These are phyloP conservation scores for Chromis chromis DNA, from an alignment of 2,797 vertebrate genomes.

Conservation along the genomic window DNA sequence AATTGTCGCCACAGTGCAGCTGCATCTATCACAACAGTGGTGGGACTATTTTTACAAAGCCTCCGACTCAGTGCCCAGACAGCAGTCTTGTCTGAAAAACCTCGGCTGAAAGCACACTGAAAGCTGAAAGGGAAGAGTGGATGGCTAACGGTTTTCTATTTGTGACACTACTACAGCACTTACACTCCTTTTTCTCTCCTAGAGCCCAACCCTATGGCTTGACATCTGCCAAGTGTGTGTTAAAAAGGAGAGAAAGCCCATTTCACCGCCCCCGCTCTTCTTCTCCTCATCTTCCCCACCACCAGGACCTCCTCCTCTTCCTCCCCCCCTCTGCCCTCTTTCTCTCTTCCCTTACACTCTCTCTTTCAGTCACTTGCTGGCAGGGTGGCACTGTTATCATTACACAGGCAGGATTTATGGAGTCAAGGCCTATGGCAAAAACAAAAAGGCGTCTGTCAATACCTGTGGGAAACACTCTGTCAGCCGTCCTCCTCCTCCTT, in stretches of 20 bases:
- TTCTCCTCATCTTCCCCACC: slow-evolving; percentile 41
- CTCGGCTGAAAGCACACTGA: slow-evolving; percentile 67
- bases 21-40: slow-evolving; percentile 84
- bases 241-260: slow-evolving; percentile 91
- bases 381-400: slow-evolving; percentile 93
- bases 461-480: slow-evolving; percentile 93
- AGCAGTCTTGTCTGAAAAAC: slow-evolving; percentile 70
- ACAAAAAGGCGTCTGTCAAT: slow-evolving; percentile 98
- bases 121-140: slow-evolving; percentile 65
- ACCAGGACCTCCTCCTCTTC: slow-evolving; percentile 43
- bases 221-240: slow-evolving; percentile 97
- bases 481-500: slow-evolving; percentile 57
- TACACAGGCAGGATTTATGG: slow-evolving; percentile 93
- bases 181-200: slow-evolving; percentile 67
- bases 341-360: slow-evolving; percentile 57
- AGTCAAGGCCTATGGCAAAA: slow-evolving; percentile 94
- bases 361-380: slow-evolving; percentile 72
- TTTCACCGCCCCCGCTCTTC: slow-evolving; percentile 70
- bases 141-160: slow-evolving; percentile 73
- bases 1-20: slow-evolving; percentile 84
- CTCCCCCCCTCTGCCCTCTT: slow-evolving; percentile 44
- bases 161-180: slow-evolving; percentile 75
- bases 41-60: slow-evolving; percentile 84
- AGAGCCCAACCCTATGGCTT: slow-evolving; percentile 85
- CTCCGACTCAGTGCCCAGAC: slow-evolving; percentile 67